Conservation (phyloP, 2,797 vertebrate genomes). For the Fratercula arctica region DNA sequence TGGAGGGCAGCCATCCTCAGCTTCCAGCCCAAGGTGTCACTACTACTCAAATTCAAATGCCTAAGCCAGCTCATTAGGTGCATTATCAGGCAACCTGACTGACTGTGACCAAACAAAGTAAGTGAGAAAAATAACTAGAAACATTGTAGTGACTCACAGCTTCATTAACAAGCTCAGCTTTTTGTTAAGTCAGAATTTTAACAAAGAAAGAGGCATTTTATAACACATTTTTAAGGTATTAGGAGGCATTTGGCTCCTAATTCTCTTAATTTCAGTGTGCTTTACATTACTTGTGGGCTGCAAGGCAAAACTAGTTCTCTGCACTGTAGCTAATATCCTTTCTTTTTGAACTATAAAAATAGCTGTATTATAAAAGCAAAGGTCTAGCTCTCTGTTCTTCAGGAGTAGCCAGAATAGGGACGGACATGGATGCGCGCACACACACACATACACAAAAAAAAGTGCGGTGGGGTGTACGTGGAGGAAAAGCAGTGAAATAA, state of each 20-base stretch:
- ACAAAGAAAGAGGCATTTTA: background rate
- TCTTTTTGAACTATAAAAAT: slow-evolving; percentile 31
- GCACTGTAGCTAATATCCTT: background rate
- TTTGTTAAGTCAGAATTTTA: background rate
- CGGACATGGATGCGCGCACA: no score
- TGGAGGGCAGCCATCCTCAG: background rate
- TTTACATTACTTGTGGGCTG: background rate
- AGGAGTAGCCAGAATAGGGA: background rate
- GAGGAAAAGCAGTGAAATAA: background rate
- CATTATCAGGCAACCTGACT: background rate
- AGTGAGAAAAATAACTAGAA: background rate
- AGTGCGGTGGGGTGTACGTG: background rate
- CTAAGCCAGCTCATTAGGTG: background rate
- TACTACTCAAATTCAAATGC: background rate
- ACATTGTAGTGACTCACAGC: background rate
- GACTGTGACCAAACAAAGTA: background rate
- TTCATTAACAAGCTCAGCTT: background rate
- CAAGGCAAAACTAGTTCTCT: background rate
- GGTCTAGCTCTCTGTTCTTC: background rate
- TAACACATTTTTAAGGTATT: background rate
- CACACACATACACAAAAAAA: background rate
- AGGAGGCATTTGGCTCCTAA: background rate
- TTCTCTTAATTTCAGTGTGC: background rate
- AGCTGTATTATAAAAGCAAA: background rate
- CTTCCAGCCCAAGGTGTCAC: background rate